Evolutionary conservation across 2,888 invertebrate species (phyloP), one percentile per base, ranked within the genome.

Genomic region (Pterostichus madidus): DNA sequence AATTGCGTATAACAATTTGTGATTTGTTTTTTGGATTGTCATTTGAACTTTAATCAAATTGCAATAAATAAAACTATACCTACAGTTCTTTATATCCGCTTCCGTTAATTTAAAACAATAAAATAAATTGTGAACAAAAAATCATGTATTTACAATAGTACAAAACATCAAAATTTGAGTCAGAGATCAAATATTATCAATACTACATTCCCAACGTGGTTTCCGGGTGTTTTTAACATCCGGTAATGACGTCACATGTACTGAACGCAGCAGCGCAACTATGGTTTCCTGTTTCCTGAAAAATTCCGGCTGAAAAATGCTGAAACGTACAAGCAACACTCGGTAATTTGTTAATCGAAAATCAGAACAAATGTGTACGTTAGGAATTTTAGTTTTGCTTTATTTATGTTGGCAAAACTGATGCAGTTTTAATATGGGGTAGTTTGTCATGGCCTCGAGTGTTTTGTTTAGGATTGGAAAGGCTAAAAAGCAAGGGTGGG

Each of bases 231-330:
- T 78, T 78, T 78, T 39, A 44, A 78, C 78, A 78, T 78, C 78
- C 78, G 56, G 78, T 78, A 59, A 59, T 56, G 78, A 78, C 78
- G 56, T 59, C 78, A 53, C 35, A 49, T 71, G 71, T 71, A 71
- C 71, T 17, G 71, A 31, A 17, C 44, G 56, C 56, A 76, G 44
- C 15, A 73, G 44, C 56, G 78, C 44, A 44, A 59, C 77, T 56
- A 77, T 59, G 78, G 78, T 78, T 78, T 78, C 78, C 78, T 59
- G 78, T 78, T 78, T 59, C 78, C 71, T 71, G 71, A 71, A 71
- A 46, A 71, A 71, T 71, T 44, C 68, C 46, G 39, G 71, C 71
- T 71, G 71, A 71, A 71, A 71, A 71, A 71, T 71, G 71, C 17
- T 71, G 71, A 46, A 71, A 71, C 31, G 71, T 13, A 15, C 71